These are phyloP conservation scores for Nephrotoma guestfalica DNA, from an alignment of 2,888 invertebrate species.

Conservation along the genomic window DNA sequence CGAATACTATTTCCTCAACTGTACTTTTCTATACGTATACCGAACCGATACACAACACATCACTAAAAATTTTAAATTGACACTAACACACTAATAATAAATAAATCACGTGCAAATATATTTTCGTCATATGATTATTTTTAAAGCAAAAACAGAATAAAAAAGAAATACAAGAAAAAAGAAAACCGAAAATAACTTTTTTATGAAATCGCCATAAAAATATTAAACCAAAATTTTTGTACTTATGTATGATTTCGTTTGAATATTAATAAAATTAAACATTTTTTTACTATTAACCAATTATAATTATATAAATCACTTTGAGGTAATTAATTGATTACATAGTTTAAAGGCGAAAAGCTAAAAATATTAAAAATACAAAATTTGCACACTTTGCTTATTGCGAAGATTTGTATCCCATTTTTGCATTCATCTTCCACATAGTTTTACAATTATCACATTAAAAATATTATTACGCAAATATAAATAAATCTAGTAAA, in stretches of 20 bases:
- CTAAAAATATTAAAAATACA: neutral
- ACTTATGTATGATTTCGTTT: neutral
- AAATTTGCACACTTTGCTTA: neutral
- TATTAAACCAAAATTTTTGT: neutral
- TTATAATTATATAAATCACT: too few relatives aligned
- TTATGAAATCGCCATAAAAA: neutral
- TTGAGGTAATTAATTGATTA: neutral
- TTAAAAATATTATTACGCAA: neutral
- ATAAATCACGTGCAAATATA: neutral
- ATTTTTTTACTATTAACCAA: neutral
- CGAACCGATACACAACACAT: neutral
- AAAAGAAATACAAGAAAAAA: neutral
- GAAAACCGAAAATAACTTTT: neutral
- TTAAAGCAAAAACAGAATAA: neutral
- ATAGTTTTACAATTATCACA: neutral
- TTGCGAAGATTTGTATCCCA: neutral
- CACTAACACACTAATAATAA: neutral
- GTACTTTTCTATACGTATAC: neutral
- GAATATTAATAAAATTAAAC: neutral
- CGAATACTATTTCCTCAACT: neutral
- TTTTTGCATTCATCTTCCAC: neutral
- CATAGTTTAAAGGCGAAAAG: neutral
- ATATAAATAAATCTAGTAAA: neutral
- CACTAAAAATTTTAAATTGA: neutral
- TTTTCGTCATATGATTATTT: slow-evolving; percentile 3